Percentiles rank a stretch among this genome's conserved stretches.
phyloP scores from a whole-genome alignment of 2,888 invertebrate species.

The Drosophila formosana region DNA sequence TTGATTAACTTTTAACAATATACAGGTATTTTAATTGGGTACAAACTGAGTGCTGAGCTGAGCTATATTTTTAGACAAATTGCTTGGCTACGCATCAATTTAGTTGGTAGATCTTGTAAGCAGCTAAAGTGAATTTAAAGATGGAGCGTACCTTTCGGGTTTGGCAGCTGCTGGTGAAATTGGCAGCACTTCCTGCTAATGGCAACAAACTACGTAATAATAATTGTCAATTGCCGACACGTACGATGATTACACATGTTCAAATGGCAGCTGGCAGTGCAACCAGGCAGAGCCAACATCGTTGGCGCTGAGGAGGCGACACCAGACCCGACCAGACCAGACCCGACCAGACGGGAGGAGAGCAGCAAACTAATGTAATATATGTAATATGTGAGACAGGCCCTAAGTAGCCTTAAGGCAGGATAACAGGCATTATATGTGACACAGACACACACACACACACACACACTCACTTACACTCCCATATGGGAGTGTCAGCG shows the following conservation, averaged over 20 bases:
- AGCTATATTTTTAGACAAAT: not conserved
- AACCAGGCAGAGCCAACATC: slow-evolving; percentile 23
- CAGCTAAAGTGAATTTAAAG: not conserved
- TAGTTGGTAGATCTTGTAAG: not conserved
- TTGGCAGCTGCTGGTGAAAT: slow-evolving; percentile 49
- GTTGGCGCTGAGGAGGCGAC: slow-evolving; percentile 35
- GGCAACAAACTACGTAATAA: slow-evolving; percentile 77
- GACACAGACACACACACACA: slow-evolving; percentile 45
- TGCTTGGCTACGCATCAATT: not conserved
- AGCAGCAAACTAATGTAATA: slow-evolving; percentile 70
- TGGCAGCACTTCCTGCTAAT: slow-evolving; percentile 74
- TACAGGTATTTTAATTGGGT: not conserved
- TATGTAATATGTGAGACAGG: slow-evolving; percentile 80
- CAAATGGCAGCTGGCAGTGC: slow-evolving; percentile 61
- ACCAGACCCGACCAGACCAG: slow-evolving; percentile 25
- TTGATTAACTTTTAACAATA: not conserved
- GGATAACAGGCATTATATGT: slow-evolving; percentile 77
- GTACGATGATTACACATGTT: slow-evolving; percentile 79
- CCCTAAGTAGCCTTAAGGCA: slow-evolving; percentile 81
- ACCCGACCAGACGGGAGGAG: slow-evolving; percentile 25
- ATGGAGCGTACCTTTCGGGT: slow-evolving; percentile 20
- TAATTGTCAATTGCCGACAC: slow-evolving; percentile 79
- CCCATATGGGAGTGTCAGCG: slow-evolving; percentile 24
- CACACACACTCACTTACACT: slow-evolving; percentile 15
- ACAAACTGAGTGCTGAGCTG: not conserved